phyloP scores from a whole-genome alignment of 2,113 vertebrate species.

The Semicossyphus pulcher region DNA sequence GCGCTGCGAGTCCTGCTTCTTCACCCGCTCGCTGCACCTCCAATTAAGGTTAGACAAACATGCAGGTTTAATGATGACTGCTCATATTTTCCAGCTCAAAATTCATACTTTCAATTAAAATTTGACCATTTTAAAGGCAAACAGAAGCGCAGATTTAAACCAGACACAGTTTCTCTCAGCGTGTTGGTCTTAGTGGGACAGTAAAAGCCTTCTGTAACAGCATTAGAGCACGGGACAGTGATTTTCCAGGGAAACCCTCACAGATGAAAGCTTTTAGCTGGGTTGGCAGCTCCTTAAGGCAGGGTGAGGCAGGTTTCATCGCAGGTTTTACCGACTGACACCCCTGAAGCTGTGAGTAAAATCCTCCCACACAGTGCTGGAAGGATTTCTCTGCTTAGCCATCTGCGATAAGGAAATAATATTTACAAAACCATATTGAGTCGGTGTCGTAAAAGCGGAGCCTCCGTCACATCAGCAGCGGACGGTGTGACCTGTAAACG shows the following conservation, averaged over 20 bases:
- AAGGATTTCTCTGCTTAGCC: conserved; percentile 43
- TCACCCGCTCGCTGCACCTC: conserved; percentile 35
- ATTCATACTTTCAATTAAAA: conserved; percentile 28
- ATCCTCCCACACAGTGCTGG: conserved; percentile 55
- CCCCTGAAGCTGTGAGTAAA: conserved; percentile 60
- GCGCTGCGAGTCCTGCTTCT: conserved; percentile 20
- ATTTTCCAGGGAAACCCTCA: conserved; percentile 36
- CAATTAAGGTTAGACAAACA: conserved; percentile 39
- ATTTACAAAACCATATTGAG: conserved; percentile 56
- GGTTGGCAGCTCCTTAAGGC: conserved; percentile 59
- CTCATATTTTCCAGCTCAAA: conserved; percentile 16
- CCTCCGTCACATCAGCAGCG: conserved; percentile 32
- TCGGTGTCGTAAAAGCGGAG: conserved; percentile 1
- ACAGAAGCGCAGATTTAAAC: neutral
- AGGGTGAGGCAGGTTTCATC: conserved; percentile 58
- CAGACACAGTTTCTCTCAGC: conserved; percentile 14
- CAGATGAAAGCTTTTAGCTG: conserved; percentile 61
- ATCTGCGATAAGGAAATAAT: conserved; percentile 43
- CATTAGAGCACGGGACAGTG: conserved; percentile 46
- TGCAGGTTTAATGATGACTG: conserved; percentile 32
- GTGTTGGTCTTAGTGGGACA: conserved; percentile 33
- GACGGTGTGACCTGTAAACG: conserved; percentile 17
- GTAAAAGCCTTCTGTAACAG: conserved; percentile 19
- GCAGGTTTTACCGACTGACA: conserved; percentile 66
- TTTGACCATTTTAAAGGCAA: conserved; percentile 13